These are phyloP conservation scores for Oncorhynchus mykiss DNA, from an alignment of 2,113 vertebrate genomes.

Conservation along the genomic window DNA sequence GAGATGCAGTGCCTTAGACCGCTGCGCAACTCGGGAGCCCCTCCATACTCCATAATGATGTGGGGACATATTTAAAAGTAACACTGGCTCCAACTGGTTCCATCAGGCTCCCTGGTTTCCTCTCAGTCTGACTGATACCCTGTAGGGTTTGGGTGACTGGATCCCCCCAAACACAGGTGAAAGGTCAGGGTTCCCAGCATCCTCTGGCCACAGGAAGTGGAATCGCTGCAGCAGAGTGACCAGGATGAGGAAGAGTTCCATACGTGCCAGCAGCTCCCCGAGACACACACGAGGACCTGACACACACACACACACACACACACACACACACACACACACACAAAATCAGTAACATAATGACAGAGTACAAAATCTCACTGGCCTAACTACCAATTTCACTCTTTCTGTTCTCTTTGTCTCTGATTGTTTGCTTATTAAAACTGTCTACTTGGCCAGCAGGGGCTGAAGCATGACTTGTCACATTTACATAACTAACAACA, in stretches of 20 bases:
- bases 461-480: no score
- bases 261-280: conserved; percentile 17
- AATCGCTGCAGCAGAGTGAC: conserved; percentile 8
- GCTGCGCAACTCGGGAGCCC: no score
- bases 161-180: no score
- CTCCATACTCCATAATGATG: neutral
- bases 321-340: neutral
- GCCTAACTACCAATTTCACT: no score
- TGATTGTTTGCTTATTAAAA: no score
- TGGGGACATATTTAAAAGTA: neutral
- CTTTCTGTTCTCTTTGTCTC: no score
- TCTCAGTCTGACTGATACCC: conserved; percentile 20
- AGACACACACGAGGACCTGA: conserved; percentile 21
- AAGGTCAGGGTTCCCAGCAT: conserved; percentile 18
- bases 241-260: conserved; percentile 25
- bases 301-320: neutral
- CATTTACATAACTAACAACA: no score
- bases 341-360: no score
- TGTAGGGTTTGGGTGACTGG: conserved; percentile 26
- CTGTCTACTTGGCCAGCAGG: no score
- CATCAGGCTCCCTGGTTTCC: neutral
- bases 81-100: neutral
- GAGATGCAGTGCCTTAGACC: no score
- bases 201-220: conserved; percentile 28
- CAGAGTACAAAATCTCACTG: no score